phyloP scores from a whole-genome alignment of 2,797 vertebrate species.

The Graptemys geographica region DNA sequence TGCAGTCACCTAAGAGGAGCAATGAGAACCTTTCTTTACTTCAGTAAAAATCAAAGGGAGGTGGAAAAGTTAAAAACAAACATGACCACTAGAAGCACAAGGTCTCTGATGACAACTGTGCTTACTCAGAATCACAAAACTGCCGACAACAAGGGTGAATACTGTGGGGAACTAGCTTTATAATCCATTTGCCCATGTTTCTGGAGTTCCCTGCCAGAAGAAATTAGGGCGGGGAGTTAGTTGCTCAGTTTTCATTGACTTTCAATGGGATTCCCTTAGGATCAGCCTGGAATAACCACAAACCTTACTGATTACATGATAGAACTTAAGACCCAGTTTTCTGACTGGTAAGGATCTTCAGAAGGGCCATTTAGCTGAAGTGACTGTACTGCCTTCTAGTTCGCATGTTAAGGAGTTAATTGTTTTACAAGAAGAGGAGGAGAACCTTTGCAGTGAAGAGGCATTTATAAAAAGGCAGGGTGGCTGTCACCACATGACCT shows the following conservation, averaged over 20 bases:
- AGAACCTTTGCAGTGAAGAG: not conserved
- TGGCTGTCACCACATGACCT: not conserved
- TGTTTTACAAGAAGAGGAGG: not conserved
- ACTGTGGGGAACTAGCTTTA: not conserved
- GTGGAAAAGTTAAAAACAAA: not conserved
- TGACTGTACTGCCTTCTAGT: not conserved
- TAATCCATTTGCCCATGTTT: fast-evolving
- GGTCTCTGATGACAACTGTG: not conserved
- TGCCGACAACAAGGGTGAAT: not conserved
- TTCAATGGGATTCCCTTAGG: not conserved
- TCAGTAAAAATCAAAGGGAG: too few relatives aligned
- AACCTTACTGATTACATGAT: not conserved
- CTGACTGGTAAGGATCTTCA: not conserved
- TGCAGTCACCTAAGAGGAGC: too few relatives aligned
- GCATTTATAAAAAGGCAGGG: too few relatives aligned
- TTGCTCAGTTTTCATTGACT: fast-evolving
- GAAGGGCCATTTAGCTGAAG: not conserved
- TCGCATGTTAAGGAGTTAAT: not conserved
- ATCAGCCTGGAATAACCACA: not conserved
- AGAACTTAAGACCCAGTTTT: not conserved
- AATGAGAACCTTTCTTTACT: too few relatives aligned
- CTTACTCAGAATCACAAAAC: fast-evolving
- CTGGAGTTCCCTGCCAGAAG: not conserved
- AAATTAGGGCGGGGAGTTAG: not conserved
- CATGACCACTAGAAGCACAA: not conserved